A percentile compares a stretch with the other conserved stretches of the same genome.
These are phyloP conservation scores for Baccha elongata DNA, from an alignment of 2,888 invertebrate genomes.

Conservation along the genomic window DNA sequence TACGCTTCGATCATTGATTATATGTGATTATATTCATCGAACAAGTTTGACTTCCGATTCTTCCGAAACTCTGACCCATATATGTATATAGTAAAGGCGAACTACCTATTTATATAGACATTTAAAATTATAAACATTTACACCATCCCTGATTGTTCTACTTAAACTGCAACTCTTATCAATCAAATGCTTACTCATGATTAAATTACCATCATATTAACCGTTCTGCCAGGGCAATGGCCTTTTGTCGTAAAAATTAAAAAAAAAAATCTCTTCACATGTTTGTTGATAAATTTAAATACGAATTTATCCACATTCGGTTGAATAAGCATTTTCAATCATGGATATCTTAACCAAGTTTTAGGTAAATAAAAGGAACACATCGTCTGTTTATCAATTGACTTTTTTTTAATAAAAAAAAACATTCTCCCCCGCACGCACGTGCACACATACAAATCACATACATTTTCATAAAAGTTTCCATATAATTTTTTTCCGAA, in stretches of 20 bases:
- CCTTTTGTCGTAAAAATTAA: constrained; percentile 47
- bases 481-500: constrained; percentile 37
- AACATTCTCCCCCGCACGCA: constrained; percentile 25
- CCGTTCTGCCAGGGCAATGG: constrained; percentile 59
- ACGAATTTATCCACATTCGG: constrained; percentile 31
- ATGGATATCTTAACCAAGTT: constrained; percentile 33
- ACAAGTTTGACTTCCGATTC: too few relatives aligned
- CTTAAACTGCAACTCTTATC: constrained; percentile 4
- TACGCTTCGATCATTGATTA: too few relatives aligned
- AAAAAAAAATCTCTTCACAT: constrained; percentile 24
- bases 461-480: constrained; percentile 22
- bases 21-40: too few relatives aligned
- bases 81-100: too few relatives aligned
- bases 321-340: constrained; percentile 46
- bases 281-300: constrained; percentile 41
- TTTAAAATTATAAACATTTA: too few relatives aligned
- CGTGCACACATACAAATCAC: constrained; percentile 2
- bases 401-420: constrained; percentile 17
- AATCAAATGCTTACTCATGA: constrained; percentile 15
- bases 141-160: too few relatives aligned
- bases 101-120: too few relatives aligned
- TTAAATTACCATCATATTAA: constrained; percentile 52
- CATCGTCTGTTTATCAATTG: constrained; percentile 43
- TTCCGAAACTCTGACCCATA: too few relatives aligned
- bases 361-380: constrained; percentile 22